A percentile compares a stretch with the other conserved stretches of the same genome.
phyloP scores from a whole-genome alignment of 2,888 invertebrate species.

The Diadromus collaris region DNA sequence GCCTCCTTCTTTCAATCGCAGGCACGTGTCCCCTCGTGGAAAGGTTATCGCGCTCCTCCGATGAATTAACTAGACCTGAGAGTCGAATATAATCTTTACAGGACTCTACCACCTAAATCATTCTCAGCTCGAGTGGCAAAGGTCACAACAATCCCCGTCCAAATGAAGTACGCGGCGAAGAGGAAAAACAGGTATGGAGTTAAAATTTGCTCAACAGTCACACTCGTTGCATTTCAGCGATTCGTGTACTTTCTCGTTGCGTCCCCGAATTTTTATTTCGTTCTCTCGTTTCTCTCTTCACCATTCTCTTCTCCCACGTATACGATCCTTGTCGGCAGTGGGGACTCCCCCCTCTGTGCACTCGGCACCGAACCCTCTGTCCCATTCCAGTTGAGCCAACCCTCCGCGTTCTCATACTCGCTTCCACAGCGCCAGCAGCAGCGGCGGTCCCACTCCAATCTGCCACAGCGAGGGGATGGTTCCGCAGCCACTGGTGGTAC shows the following conservation, averaged over 20 bases:
- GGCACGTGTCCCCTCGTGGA: conserved; percentile 13
- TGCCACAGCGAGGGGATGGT: conserved; percentile 28
- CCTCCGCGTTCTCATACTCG: conserved; percentile 40
- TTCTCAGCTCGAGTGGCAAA: background rate
- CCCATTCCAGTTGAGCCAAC: conserved; percentile 45
- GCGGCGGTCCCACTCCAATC: conserved; percentile 35
- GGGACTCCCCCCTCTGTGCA: conserved; percentile 16
- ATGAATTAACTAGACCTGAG: background rate
- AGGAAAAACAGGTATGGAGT: conserved; percentile 25
- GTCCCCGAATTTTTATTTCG: conserved; percentile 31
- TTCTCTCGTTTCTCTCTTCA: conserved; percentile 15
- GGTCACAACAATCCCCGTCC: conserved; percentile 2
- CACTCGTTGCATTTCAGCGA: conserved; percentile 35
- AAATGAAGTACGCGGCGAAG: conserved; percentile 11
- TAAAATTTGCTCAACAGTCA: conserved; percentile 31
- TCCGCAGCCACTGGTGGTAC: conserved; percentile 27
- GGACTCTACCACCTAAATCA: background rate
- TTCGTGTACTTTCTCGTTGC: conserved; percentile 38
- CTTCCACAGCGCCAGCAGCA: conserved; percentile 30
- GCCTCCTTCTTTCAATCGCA: background rate
- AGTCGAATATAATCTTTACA: background rate
- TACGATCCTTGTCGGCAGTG: conserved; percentile 20
- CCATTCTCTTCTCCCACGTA: background rate
- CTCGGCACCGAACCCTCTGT: conserved; percentile 26
- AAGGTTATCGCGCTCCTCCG: background rate